Evolutionary conservation across 1,140 invertebrate genomes (phyloP).

Genomic region (Cotesia vestalis): DNA sequence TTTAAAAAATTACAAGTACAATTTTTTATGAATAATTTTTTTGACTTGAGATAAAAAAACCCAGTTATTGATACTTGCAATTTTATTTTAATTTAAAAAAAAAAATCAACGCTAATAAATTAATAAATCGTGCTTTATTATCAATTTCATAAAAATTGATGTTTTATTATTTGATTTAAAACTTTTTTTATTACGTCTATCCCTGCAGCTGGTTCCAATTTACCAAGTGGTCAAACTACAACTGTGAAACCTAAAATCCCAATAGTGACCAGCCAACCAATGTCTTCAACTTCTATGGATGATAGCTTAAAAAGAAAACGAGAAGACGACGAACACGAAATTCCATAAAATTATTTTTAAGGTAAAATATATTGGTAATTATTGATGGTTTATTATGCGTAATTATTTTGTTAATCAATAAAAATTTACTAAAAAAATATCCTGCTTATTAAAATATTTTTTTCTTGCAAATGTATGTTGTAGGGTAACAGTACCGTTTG

Average conservation of each 20-base stretch:
- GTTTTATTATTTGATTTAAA: background rate
- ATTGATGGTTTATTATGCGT: slow-evolving; percentile 6
- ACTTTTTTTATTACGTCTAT: background rate
- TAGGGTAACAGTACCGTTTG: no score
- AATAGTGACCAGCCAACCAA: slow-evolving; percentile 65
- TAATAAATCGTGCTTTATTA: no score
- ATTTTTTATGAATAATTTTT: no score
- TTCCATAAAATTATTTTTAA: slow-evolving; percentile 50
- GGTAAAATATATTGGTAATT: slow-evolving; percentile 7
- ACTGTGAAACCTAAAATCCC: slow-evolving; percentile 72
- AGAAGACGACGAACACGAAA: slow-evolving; percentile 78
- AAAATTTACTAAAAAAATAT: no score
- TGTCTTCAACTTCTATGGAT: slow-evolving; percentile 57
- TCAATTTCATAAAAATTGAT: background rate
- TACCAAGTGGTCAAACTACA: slow-evolving; percentile 45
- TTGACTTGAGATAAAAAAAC: no score
- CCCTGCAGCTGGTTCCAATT: slow-evolving; percentile 37
- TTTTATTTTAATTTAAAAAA: no score
- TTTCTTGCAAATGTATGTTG: no score
- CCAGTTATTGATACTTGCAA: no score
- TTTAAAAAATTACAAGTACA: no score
- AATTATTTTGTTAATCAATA: background rate
- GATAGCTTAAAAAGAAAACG: slow-evolving; percentile 61
- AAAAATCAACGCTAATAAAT: no score
- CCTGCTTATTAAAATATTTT: no score